Percentiles rank a stretch among this genome's conserved stretches.
phyloP scores from a whole-genome alignment of 2,113 vertebrate species.

The Tachuris rubrigastra region DNA sequence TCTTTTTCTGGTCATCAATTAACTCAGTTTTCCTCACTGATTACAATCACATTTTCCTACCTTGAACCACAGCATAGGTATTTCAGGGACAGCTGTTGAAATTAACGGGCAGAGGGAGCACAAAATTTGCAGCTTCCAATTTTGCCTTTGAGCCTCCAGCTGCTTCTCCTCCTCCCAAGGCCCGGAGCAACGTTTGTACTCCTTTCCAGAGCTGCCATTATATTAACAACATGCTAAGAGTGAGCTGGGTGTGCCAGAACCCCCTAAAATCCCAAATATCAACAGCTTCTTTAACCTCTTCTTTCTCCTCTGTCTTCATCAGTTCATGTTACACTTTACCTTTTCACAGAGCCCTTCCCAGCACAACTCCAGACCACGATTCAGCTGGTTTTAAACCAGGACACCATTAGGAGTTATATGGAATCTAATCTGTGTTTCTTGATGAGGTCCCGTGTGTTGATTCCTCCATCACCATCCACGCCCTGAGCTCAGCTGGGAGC shows the following conservation, averaged over 20 bases:
- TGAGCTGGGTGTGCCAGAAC: fast-evolving
- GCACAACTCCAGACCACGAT: background rate
- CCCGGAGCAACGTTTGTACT: background rate
- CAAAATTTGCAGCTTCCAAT: background rate
- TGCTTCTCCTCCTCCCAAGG: background rate
- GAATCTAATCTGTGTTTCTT: fast-evolving
- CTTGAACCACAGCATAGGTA: fast-evolving
- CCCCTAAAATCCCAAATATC: fast-evolving
- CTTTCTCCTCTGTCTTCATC: background rate
- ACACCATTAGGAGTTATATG: fast-evolving
- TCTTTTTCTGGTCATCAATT: fast-evolving
- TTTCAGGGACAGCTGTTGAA: fast-evolving
- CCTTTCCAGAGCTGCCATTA: background rate
- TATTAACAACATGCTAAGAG: too few species aligned
- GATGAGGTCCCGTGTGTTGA: fast-evolving
- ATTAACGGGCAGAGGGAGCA: fast-evolving
- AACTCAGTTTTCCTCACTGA: fast-evolving
- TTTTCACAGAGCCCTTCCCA: background rate
- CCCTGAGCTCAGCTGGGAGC: fast-evolving
- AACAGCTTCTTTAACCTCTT: background rate
- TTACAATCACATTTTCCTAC: fast-evolving
- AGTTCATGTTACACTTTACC: fast-evolving
- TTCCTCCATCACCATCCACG: fast-evolving
- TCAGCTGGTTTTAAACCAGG: fast-evolving
- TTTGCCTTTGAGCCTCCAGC: background rate